Conservation (phyloP, 2,888 invertebrate species). For the Barypeithes pellucidus region DNA sequence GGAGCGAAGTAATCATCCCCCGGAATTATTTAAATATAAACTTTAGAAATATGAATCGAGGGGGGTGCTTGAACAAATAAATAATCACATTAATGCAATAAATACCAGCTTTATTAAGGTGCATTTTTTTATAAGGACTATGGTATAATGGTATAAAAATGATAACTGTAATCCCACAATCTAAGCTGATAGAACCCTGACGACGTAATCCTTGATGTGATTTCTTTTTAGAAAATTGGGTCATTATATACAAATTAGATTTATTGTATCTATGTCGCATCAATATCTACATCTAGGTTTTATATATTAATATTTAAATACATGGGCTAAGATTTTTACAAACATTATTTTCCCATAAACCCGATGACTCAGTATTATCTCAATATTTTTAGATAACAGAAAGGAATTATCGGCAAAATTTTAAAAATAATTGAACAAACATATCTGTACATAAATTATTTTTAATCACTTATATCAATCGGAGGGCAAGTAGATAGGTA, state of each 20-base stretch:
- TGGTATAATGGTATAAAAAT: not conserved
- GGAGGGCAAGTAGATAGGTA: too few relatives aligned
- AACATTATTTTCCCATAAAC: not conserved
- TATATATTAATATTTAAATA: not conserved
- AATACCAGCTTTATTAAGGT: too few relatives aligned
- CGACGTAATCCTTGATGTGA: not conserved
- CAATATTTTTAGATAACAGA: not conserved
- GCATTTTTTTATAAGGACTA: too few relatives aligned
- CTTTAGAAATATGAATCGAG: too few relatives aligned
- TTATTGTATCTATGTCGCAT: not conserved
- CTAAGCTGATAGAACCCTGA: not conserved
- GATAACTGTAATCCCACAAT: slow-evolving; percentile 11
- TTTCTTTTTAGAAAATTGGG: slow-evolving; percentile 4
- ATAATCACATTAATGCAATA: too few relatives aligned
- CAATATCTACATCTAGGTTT: not conserved
- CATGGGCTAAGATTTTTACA: not conserved
- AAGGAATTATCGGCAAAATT: slow-evolving; percentile 2
- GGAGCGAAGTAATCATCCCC: too few relatives aligned
- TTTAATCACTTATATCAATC: not conserved
- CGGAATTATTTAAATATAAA: too few relatives aligned
- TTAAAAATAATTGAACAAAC: not conserved
- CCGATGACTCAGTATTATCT: not conserved
- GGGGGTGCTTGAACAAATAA: too few relatives aligned
- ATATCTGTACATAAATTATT: not conserved
- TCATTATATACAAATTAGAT: slow-evolving; percentile 4